Percentiles rank a stretch among this genome's conserved stretches.
Evolutionary conservation across 2,113 vertebrate species (phyloP).

Genomic region (Progne subis): DNA sequence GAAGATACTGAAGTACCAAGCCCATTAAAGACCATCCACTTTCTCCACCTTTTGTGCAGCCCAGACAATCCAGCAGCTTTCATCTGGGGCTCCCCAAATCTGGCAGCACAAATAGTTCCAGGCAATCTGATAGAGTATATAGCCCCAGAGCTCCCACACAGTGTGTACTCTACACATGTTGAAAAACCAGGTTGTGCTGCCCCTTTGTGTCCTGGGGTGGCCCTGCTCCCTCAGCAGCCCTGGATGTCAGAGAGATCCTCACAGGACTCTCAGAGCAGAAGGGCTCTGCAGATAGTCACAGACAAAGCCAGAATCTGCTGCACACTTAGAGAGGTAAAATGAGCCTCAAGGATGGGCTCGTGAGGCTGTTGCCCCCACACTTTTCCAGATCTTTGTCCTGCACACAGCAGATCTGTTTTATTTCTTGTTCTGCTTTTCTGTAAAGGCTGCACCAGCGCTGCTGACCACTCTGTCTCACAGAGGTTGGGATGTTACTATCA

Average conservation of each 20-base stretch:
- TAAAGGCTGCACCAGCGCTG: background rate
- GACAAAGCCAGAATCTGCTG: background rate
- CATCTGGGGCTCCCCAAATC: background rate
- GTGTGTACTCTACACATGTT: fast-evolving
- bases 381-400: background rate
- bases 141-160: background rate
- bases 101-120: background rate
- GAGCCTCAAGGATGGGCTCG: background rate
- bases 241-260: background rate
- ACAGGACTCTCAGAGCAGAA: background rate
- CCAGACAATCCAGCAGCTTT: background rate
- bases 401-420: background rate
- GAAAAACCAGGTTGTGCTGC: background rate
- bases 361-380: background rate
- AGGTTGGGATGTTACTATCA: background rate
- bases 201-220: background rate
- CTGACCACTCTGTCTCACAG: background rate
- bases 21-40: background rate
- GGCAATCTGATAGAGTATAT: background rate
- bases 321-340: background rate
- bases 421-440: background rate
- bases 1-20: background rate
- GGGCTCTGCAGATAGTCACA: background rate
- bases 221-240: background rate
- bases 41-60: background rate